phyloP scores from a whole-genome alignment of 2,888 invertebrate genomes.

The Nasonovia ribisnigri region DNA sequence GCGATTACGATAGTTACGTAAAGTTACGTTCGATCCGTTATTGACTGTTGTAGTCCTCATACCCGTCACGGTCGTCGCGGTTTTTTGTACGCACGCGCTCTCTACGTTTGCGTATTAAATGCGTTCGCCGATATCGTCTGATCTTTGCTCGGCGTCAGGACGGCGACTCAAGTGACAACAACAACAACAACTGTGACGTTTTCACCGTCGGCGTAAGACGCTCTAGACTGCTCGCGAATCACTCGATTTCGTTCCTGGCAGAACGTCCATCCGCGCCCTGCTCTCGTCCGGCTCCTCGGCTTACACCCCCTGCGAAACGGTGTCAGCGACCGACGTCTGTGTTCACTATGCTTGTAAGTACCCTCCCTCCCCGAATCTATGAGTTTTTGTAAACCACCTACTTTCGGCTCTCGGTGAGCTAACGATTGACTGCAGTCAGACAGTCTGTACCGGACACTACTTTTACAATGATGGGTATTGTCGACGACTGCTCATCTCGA shows the following conservation, averaged over 20 bases:
- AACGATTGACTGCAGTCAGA: not conserved
- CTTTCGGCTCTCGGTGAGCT: not conserved
- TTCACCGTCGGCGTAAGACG: not conserved
- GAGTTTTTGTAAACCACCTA: not conserved
- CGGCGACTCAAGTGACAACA: not conserved
- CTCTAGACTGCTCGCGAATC: not conserved
- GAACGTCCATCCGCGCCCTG: not conserved
- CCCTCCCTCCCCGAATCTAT: not conserved
- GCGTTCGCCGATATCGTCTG: not conserved
- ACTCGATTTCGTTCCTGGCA: not conserved
- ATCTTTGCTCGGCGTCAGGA: not conserved
- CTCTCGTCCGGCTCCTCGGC: not conserved
- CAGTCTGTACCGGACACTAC: not conserved
- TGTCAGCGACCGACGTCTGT: not conserved
- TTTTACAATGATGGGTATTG: not conserved
- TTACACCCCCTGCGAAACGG: not conserved
- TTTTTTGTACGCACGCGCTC: not conserved
- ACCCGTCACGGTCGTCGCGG: not conserved
- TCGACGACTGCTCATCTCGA: not conserved
- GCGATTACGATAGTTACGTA: not conserved
- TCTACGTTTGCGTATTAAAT: not conserved
- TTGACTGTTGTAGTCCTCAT: not conserved
- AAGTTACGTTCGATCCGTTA: not conserved
- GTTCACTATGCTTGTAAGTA: constrained; percentile 10
- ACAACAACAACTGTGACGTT: not conserved